A percentile compares a stretch with the other conserved stretches of the same genome.
These are phyloP conservation scores for Sinodicranocentrus sp. DNA, from an alignment of 2,888 invertebrate genomes.

Conservation along the genomic window DNA sequence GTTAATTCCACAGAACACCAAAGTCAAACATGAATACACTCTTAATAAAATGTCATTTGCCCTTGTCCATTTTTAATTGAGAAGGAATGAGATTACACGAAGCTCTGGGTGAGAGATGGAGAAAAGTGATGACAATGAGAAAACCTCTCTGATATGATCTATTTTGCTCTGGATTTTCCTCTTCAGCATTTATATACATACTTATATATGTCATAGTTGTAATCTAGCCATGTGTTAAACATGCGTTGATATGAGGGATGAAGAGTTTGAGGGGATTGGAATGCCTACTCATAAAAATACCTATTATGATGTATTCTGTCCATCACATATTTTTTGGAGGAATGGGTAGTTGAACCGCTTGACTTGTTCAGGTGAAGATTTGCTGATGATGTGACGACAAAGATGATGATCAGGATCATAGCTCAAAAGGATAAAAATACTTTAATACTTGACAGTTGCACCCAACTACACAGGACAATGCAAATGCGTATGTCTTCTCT, in stretches of 20 bases:
- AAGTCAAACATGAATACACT: slow-evolving; percentile 65
- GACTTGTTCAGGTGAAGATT: slow-evolving; percentile 24
- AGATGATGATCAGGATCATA: not conserved
- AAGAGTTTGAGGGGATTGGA: slow-evolving; percentile 9
- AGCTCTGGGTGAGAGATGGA: not conserved
- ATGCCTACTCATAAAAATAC: slow-evolving; percentile 39
- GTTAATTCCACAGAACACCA: slow-evolving; percentile 61
- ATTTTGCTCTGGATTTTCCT: slow-evolving; percentile 28
- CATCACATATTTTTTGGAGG: slow-evolving; percentile 42
- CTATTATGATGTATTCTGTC: slow-evolving; percentile 50
- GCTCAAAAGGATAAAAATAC: slow-evolving; percentile 37
- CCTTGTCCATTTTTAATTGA: slow-evolving; percentile 59
- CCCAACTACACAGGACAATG: too few species aligned
- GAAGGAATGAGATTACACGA: slow-evolving; percentile 37
- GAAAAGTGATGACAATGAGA: not conserved
- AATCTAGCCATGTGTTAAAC: slow-evolving; percentile 20
- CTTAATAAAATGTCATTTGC: slow-evolving; percentile 68
- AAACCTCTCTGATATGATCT: too few species aligned
- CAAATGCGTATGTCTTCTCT: not conserved
- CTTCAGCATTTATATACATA: too few species aligned
- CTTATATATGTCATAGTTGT: too few species aligned
- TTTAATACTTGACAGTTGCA: slow-evolving; percentile 14
- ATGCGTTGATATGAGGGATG: slow-evolving; percentile 7
- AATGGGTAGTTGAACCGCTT: slow-evolving; percentile 26
- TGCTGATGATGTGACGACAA: slow-evolving; percentile 39